Base-by-base conservation (phyloP, 2,888 invertebrate species). In the Drosophila mettleri region DNA sequence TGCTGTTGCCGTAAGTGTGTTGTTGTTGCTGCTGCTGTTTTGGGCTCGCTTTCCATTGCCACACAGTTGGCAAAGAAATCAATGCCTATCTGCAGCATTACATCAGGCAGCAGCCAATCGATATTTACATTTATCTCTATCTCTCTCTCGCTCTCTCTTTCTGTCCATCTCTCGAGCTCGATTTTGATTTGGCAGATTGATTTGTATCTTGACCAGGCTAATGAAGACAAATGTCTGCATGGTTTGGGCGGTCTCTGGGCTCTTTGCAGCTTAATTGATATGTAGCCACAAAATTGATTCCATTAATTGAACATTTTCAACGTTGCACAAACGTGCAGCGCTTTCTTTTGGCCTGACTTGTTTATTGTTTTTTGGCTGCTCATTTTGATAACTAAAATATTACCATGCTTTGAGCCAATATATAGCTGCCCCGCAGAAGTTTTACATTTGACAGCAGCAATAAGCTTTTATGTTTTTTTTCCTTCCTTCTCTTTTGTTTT, bases 221-320 rank as follows among this genome's bases (percentile, higher is more conserved):
- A 86, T 89, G 86, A 86, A 80, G 85, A 86, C 82, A 88, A 86
- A 86, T 86, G 89, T 66, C 45, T 51, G 69, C 41, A 31, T 58
- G 43, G 46, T 45, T 77, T 80, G 80, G 67, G 72, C 80, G 74
- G 80, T 79, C 82, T 55, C 18, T 59, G 18, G 34, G 49, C 60
- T 60, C 39, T 53, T 43, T 43, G 57, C 61, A 65, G 69, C 64
- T 67, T 66, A 85, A 81, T 82, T 81, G 67, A 80, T 80, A 74
- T 78, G 85, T 77, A 43, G 39, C n/a, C 38, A 53, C 61, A 41
- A 74, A 79, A 62, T 75, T 53, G 46, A 71, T 70, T 60, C 66
- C 34, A 70, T 62, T 77, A 64, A 75, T 72, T 73, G 60, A 60
- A 34, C 27, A 69, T 51, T 59, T 68, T 51, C 22, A 9, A 31